Percentiles rank a stretch among this genome's conserved stretches.
Evolutionary conservation across 92 coral and sea anemone species (phyloP).

Genomic region (Zoanthus sansibaricus): DNA sequence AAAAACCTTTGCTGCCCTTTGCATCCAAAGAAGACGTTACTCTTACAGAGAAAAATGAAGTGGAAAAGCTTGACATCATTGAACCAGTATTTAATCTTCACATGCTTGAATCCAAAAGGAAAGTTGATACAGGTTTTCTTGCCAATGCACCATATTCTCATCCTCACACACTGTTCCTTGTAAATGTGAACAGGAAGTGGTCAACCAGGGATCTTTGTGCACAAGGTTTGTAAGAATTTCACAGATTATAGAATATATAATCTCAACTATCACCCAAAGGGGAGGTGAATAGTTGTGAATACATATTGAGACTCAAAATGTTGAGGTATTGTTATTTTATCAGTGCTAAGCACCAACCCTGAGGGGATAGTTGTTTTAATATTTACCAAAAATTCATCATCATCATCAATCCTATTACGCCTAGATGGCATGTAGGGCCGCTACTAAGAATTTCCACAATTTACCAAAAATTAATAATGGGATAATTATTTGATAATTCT

Average conservation of each 20-base stretch:
- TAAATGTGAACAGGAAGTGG: conserved; percentile 82
- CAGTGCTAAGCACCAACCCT: too few species aligned
- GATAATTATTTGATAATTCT: too few species aligned
- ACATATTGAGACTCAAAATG: too few species aligned
- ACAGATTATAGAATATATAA: background rate
- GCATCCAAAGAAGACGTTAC: conserved; percentile 56
- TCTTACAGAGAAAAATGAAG: conserved; percentile 57
- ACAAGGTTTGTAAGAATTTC: conserved; percentile 85
- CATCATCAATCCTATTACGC: too few species aligned
- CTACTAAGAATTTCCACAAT: too few species aligned
- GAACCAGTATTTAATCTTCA: conserved; percentile 91
- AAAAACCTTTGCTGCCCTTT: conserved; percentile 67
- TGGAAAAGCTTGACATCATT: conserved; percentile 80
- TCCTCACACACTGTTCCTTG: conserved; percentile 85
- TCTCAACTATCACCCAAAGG: too few species aligned
- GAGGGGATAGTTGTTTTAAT: too few species aligned
- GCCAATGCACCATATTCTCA: conserved; percentile 76
- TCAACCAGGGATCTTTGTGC: conserved; percentile 80
- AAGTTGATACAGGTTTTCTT: conserved; percentile 85
- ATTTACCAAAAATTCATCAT: too few species aligned
- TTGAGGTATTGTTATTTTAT: too few species aligned
- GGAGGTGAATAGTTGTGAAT: too few species aligned
- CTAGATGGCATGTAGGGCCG: too few species aligned
- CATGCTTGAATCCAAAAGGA: conserved; percentile 63
- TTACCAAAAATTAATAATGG: too few species aligned